These are phyloP conservation scores for Lethenteron camtschaticum DNA, from an alignment of 2,113 vertebrate species.

Conservation along the genomic window DNA sequence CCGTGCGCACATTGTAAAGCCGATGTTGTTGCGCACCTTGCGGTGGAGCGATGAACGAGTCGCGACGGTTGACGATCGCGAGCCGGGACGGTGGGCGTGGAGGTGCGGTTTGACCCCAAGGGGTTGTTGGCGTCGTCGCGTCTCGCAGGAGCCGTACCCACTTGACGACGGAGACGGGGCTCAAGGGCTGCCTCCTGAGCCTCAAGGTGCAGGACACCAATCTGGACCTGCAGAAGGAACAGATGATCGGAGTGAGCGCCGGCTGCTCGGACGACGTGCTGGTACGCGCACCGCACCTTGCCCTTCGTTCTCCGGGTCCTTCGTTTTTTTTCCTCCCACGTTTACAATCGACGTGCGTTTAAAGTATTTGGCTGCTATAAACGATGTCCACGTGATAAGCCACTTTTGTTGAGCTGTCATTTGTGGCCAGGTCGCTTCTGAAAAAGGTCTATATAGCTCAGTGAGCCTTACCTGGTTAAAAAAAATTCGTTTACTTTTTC, in stretches of 20 bases:
- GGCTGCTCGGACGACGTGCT: conserved; percentile 51
- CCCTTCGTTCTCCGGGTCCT: background rate
- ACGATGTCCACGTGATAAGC: background rate
- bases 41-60: background rate
- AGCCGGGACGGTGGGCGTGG: conserved; percentile 25
- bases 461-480: background rate
- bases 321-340: background rate
- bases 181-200: conserved; percentile 61
- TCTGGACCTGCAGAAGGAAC: conserved; percentile 54
- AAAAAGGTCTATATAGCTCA: background rate
- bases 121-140: conserved; percentile 11
- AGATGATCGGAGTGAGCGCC: conserved; percentile 44
- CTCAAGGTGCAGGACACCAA: conserved; percentile 38
- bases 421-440: background rate
- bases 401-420: background rate
- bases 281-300: conserved; percentile 27
- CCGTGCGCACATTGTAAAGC: background rate
- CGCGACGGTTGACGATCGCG: background rate
- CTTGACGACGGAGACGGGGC: conserved; percentile 15
- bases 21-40: no score
- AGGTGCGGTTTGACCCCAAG: conserved; percentile 24
- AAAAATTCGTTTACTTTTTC: no score
- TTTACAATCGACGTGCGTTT: background rate
- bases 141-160: no score
- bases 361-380: background rate